Conservation (phyloP, 2,113 vertebrate species). For the Limnothrissa miodon region DNA sequence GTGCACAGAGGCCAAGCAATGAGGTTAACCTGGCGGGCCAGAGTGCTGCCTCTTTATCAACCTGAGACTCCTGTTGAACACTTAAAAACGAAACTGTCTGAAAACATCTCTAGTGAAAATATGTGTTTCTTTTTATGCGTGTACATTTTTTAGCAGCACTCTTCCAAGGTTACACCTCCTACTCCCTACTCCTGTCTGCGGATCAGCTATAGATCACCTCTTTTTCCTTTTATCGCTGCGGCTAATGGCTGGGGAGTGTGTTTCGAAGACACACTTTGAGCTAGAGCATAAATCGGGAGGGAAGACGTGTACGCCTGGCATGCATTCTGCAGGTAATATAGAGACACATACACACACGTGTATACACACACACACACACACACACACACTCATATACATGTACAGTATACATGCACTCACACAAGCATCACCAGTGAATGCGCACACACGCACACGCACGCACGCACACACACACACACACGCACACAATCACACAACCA, state of each 20-base stretch:
- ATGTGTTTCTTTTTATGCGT: not conserved
- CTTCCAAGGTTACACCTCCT: not conserved
- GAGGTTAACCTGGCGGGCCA: not conserved
- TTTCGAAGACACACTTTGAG: not conserved
- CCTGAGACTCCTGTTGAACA: not conserved
- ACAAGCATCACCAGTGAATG: not conserved
- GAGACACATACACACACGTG: not conserved
- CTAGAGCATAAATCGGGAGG: not conserved
- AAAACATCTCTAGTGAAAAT: not conserved
- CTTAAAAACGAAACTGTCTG: not conserved
- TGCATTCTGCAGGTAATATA: not conserved
- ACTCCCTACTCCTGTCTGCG: not conserved
- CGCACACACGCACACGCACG: not conserved
- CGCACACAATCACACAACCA: conserved; percentile 1
- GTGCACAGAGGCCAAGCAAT: not conserved
- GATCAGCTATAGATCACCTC: not conserved
- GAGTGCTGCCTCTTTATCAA: not conserved
- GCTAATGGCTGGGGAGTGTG: not conserved
- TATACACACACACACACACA: not conserved
- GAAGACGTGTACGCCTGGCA: not conserved
- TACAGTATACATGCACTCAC: not conserved
- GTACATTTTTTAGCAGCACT: not conserved
- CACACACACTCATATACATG: not conserved
- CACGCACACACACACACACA: not conserved
- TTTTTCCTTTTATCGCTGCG: not conserved